Base-by-base conservation (phyloP, 2,113 vertebrate species). In the Calidris pugnax region DNA sequence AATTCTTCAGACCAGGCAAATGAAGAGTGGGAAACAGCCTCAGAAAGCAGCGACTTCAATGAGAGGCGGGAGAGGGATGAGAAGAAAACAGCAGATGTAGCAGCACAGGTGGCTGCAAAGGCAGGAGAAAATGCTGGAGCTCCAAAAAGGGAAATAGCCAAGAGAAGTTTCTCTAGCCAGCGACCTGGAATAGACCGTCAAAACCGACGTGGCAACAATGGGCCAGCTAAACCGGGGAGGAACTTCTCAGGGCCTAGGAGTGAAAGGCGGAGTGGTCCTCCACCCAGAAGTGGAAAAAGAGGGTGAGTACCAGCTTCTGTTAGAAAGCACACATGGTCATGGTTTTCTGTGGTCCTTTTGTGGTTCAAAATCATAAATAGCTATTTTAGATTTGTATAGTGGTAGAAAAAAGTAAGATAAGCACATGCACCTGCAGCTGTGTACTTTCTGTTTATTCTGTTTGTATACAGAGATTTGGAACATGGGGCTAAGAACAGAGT, bases 1-100 rank as follows among this genome's bases (percentile, higher is more conserved):
- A 99, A 99, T 95, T 99, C 99, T 18, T 99, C 99, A 47, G 99
- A 99, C 95, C 99, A 99, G 97, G 99, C 99, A 68, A 99, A 99
- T 20, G 99, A 99, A 91, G 99, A 99, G 81, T 99, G 99, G 99
- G 99, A 99, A 96, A 99, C 99, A 0, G 99, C 99, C 43, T 99
- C 99, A 0, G 99, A 99, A 97, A 99, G 99, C 96, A 99, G 99
- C 2, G 99, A 99, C 97, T 99, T 99, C 97, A 99, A 99, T 41
- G 99, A 99, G 94, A 98, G 99, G 66, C 97, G 99, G 57, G 99
- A 99, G 82, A 98, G 99, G 71, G 99, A 99, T 87, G 99, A 99
- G 90, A 98, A 98, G 91, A 99, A 99, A 95, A 98, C 98, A 51
- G 98, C 98, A 10, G 98, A 98, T 71, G 96, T 98, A 85, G 98